Percentiles rank a stretch among this genome's conserved stretches.
Conservation (phyloP, 2,113 vertebrate species). For the Egretta garzetta region DNA sequence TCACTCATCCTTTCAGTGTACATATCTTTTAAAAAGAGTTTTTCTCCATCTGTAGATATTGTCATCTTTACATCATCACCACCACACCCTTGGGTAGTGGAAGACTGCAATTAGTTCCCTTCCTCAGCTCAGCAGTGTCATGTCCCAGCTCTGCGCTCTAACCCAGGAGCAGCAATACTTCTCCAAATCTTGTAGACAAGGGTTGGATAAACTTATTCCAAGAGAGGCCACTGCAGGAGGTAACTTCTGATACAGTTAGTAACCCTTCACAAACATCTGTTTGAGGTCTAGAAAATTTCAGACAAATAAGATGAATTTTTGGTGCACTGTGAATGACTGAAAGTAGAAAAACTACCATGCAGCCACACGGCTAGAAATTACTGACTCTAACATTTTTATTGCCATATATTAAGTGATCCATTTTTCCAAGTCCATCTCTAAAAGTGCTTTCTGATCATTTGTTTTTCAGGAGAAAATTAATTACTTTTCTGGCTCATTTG, state of each 20-base stretch:
- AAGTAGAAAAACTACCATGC: neutral
- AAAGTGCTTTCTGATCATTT: neutral
- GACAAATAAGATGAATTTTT: neutral
- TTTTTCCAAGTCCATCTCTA: neutral
- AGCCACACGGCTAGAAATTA: neutral
- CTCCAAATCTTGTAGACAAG: neutral
- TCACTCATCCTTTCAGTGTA: neutral
- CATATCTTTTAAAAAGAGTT: neutral
- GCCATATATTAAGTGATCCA: neutral
- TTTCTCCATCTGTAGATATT: neutral
- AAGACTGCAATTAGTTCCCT: neutral
- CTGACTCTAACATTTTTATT: neutral
- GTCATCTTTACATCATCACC: neutral
- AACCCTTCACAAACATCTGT: neutral
- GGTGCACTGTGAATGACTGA: neutral
- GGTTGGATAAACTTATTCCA: neutral
- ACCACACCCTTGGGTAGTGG: neutral
- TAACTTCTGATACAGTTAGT: neutral
- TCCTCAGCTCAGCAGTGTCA: neutral
- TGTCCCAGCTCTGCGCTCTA: neutral
- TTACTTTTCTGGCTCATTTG: slow-evolving; percentile 41
- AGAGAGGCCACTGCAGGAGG: neutral
- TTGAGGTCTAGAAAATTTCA: neutral
- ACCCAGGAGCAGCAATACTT: neutral
- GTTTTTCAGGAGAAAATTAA: slow-evolving; percentile 37